Conservation (phyloP, 1,140 invertebrate species). For the Eubasilissa regina region DNA sequence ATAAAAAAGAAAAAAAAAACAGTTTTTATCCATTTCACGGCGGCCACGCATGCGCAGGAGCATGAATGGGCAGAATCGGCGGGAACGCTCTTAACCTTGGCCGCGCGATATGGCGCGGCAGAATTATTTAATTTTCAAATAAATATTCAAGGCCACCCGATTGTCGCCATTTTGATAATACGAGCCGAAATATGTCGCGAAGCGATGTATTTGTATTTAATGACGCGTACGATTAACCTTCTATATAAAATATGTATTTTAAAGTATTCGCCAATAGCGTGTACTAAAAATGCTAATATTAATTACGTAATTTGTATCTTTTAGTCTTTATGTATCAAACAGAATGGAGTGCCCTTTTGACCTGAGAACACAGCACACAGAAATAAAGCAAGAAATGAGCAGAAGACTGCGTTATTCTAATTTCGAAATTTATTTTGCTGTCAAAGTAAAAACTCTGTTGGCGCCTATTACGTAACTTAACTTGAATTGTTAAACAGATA, state of each 20-base stretch:
- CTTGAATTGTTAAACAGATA: no score
- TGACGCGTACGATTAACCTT: conserved; percentile 22
- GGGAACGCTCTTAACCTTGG: conserved; percentile 21
- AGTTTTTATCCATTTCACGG: background rate
- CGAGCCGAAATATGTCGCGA: conserved; percentile 37
- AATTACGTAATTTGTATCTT: conserved; percentile 17
- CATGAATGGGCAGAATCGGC: conserved; percentile 12
- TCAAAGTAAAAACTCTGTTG: no score
- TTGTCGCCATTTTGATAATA: conserved; percentile 38
- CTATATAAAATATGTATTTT: conserved; percentile 21
- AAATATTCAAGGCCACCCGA: conserved; percentile 38
- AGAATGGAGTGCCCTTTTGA: no score
- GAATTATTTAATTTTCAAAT: conserved; percentile 46
- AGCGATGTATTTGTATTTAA: conserved; percentile 34
- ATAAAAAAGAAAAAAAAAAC: conserved; percentile 27
- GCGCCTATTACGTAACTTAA: no score
- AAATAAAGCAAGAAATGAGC: no score
- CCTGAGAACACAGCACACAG: no score
- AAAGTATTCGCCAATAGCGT: background rate
- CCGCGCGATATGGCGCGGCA: conserved; percentile 37
- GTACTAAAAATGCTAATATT: conserved; percentile 10
- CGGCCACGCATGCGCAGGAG: background rate
- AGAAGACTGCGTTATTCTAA: no score
- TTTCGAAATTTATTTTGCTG: no score
- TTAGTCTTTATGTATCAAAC: background rate